Base-by-base conservation (phyloP, 2,888 invertebrate genomes). In the Halictus quadricinctus region DNA sequence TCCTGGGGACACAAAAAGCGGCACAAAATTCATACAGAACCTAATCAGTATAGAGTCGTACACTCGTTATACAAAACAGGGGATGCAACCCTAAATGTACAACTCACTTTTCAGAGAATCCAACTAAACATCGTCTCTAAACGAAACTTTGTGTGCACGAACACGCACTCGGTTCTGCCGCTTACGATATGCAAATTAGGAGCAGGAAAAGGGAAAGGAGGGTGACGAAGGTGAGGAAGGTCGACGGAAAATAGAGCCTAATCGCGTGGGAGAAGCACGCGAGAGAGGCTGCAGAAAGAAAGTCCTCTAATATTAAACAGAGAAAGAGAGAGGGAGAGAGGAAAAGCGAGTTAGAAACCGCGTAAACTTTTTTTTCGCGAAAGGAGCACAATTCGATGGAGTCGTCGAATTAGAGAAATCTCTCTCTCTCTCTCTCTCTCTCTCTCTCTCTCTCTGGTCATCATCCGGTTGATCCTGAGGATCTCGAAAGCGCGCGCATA, bases 391-490 rank as follows among this genome's bases (percentile, higher is more conserved):
- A 48, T 69, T 69, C 50, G 54, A 21, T 10, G 18, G 69, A 43
- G 25, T 25, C 50, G 46, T 70, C 48, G 50, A 72, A 78, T 72
- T 72, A 64, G 64, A 78, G 77, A 78, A 78, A 78, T 78, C 58
- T 64, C 54, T 64, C 25, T 60, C 60, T 29, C 25, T 60, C 60
- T 29, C 29, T 29, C 29, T 29, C 29, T 29, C 29, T 29, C 29
- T 29, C 29, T 29, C 29, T 29, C 29, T 78, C 58, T 64, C 54
- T 64, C 25, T 60, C 60, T 29, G 36, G 41, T 25, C 41, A 64
- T 46, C 25, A 46, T 18, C 25, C 12, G 15, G 64, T 64, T 64
- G 29, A 64, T 64, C 29, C 29, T 64, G 21, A 36, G 66, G 66
- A 66, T 66, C 66, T 66, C 36, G 66, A 66, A 64, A 64, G 29